Evolutionary conservation across 2,888 invertebrate genomes (phyloP).

Genomic region (Agrochola circellaris): DNA sequence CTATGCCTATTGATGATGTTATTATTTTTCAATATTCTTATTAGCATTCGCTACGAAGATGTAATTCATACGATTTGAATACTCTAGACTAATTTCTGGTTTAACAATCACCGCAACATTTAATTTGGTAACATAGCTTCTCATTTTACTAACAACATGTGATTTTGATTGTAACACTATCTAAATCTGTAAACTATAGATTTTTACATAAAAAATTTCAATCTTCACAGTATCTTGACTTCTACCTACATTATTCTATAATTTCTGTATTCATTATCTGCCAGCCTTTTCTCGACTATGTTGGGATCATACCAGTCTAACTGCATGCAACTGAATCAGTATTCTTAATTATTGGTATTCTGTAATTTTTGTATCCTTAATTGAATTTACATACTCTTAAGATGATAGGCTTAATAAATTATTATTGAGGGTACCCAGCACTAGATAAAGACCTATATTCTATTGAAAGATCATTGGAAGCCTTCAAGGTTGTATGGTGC

Average conservation of each 20-base stretch:
- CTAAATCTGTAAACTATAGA: not conserved
- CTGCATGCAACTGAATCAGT: too few species aligned
- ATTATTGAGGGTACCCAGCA: not conserved
- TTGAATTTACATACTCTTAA: not conserved
- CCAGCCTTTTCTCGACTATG: not conserved
- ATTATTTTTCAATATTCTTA: conserved; percentile 31
- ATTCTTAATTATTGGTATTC: too few species aligned
- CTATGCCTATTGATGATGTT: conserved; percentile 29
- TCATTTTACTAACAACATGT: conserved; percentile 13
- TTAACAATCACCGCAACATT: not conserved
- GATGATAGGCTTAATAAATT: not conserved
- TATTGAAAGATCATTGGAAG: not conserved
- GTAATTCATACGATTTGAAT: not conserved
- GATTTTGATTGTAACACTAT: not conserved
- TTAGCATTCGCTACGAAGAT: conserved; percentile 14
- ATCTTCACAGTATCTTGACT: not conserved
- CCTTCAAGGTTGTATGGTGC: not conserved
- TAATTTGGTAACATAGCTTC: not conserved
- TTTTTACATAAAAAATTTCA: not conserved
- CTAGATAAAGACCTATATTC: not conserved
- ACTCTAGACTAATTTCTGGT: not conserved
- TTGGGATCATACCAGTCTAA: not conserved
- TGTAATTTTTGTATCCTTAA: not conserved
- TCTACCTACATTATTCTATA: not conserved
- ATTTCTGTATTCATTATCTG: not conserved